Evolutionary conservation across 1,140 invertebrate species (phyloP), one percentile per base, ranked within the genome.

Genomic region (Anadara kagoshimensis): DNA sequence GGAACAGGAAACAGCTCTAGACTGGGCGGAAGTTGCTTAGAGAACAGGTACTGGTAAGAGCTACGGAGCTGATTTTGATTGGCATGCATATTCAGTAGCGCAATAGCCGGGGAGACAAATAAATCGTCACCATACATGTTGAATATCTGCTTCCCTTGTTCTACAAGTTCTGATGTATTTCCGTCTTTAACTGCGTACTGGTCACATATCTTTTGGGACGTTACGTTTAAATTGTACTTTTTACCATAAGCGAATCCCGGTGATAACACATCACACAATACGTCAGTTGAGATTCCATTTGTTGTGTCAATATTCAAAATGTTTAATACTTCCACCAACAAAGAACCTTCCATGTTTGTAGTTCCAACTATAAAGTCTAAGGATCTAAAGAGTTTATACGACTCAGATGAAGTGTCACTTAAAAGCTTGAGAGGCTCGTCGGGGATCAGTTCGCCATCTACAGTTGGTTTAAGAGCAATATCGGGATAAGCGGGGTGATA

Each of bases 321-420:
- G 24, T 43, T n/a, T 49, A 78, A 69, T 44, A 72, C 63, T 1
- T 64, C 44, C 4, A 66, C n/a, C 18, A 78, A 59, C 16, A 80
- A 56, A 22, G 66, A 64, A 2, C 78, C 78, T 36, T 80, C 78
- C 2, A 58, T 68, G 36, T 61, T 73, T 12, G 64, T 78, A 5
- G 44, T 59, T 12, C 78, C 78, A 1, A 71, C 66, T 71, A 80
- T 70, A n/a, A 80, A 29, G 44, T 80, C 78, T 14, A 78, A 51
- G 36, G 62, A 61, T 36, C 56, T 36, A 45, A 51, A 73, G 29
- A 66, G 59, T 24, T 47, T 26, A 24, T 53, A 69, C 18, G 67
- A 57, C 2, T 62, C 66, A 22, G 67, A 56, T n/a, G 47, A 63
- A 10, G 56, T 22, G 53, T 63, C 57, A 20, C 57, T 62, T 18